Conservation (phyloP, 2,113 vertebrate species). For the Chloebia gouldiae region DNA sequence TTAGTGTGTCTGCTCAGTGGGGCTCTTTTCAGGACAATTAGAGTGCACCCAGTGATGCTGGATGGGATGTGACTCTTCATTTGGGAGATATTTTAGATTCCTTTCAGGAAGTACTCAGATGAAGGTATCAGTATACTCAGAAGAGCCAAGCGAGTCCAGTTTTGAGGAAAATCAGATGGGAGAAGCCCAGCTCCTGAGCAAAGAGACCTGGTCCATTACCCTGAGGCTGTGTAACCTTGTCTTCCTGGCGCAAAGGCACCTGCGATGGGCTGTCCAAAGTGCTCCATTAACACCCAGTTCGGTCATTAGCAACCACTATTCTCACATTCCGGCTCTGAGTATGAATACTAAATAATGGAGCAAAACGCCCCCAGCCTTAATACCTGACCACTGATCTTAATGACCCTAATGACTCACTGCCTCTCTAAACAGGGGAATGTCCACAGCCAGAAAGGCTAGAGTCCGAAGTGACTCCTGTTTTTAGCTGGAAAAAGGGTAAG, state of each 20-base stretch:
- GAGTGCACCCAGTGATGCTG: neutral
- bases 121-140: neutral
- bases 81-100: neutral
- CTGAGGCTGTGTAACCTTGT: conserved; percentile 68
- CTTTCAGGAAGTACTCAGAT: neutral
- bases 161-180: neutral
- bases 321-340: conserved; percentile 67
- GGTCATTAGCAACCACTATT: conserved; percentile 66
- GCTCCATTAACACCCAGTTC: conserved; percentile 68
- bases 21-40: neutral
- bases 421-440: conserved; percentile 54
- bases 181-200: neutral
- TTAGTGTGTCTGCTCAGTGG: neutral
- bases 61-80: neutral
- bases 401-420: conserved; percentile 73
- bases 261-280: conserved; percentile 47
- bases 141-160: neutral
- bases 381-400: conserved; percentile 74
- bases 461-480: neutral
- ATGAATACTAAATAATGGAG: conserved; percentile 67
- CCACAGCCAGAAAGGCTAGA: conserved; percentile 10
- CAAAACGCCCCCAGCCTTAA: conserved; percentile 74
- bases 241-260: conserved; percentile 69
- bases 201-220: neutral
- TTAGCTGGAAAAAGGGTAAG: neutral